Percentiles rank a stretch among this genome's conserved stretches.
These are phyloP conservation scores for Drosophila neutralis DNA, from an alignment of 2,888 invertebrate species.

Conservation along the genomic window DNA sequence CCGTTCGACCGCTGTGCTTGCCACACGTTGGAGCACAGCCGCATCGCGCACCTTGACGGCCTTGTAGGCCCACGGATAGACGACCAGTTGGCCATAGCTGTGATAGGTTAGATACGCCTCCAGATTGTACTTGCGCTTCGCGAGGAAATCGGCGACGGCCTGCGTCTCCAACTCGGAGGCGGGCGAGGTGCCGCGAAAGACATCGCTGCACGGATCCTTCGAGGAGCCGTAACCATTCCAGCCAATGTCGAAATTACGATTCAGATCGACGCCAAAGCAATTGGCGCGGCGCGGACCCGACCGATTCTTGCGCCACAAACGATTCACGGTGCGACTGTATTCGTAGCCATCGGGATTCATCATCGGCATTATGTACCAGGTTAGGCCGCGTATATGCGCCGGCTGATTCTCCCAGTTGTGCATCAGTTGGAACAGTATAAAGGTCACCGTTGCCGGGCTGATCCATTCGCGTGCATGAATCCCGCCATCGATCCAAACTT, in stretches of 20 bases:
- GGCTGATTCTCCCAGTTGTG: slow-evolving; percentile 88
- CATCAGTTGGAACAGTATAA: slow-evolving; percentile 89
- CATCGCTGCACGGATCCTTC: slow-evolving; percentile 90
- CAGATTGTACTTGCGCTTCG: slow-evolving; percentile 86
- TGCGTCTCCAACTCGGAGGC: slow-evolving; percentile 94
- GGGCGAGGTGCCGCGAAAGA: slow-evolving; percentile 90
- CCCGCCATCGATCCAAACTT: slow-evolving; percentile 91
- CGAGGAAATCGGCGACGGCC: slow-evolving; percentile 87
- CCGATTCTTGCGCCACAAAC: slow-evolving; percentile 93
- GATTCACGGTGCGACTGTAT: slow-evolving; percentile 91
- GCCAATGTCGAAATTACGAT: slow-evolving; percentile 94
- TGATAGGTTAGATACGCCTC: slow-evolving; percentile 91
- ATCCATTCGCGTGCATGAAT: slow-evolving; percentile 97
- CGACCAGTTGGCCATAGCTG: slow-evolving; percentile 87
- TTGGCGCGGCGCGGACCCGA: slow-evolving; percentile 82
- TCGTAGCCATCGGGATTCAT: slow-evolving; percentile 95
- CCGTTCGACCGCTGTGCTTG: slow-evolving; percentile 74
- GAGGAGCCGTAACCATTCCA: slow-evolving; percentile 91
- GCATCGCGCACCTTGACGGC: slow-evolving; percentile 79
- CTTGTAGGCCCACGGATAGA: slow-evolving; percentile 84
- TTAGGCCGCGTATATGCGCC: slow-evolving; percentile 89
- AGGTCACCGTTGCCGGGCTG: slow-evolving; percentile 91
- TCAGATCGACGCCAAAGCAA: slow-evolving; percentile 92
- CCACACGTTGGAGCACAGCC: slow-evolving; percentile 74
- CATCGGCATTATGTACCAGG: slow-evolving; percentile 92